Base-by-base conservation (phyloP, 2,888 invertebrate genomes). In the Calameuta pallipes region DNA sequence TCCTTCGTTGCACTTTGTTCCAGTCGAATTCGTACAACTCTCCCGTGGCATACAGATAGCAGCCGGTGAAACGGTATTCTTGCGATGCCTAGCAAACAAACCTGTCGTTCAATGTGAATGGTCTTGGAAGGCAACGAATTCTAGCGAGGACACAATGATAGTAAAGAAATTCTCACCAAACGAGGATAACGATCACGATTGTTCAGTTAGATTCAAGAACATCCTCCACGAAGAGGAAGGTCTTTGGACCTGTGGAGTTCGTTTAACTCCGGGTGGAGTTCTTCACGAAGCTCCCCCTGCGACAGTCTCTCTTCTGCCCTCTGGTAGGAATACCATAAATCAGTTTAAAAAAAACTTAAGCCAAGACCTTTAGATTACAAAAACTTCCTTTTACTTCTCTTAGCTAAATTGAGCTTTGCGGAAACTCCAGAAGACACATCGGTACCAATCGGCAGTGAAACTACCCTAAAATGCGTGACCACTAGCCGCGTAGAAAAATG, bases 231-330 rank as follows among this genome's bases (percentile, higher is more conserved):
- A 90, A 78, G 91, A 91, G 80, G 91, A 91, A 80, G 92, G 92
- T 2, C 83, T 91, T n/a, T 92, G 92, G 92, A 91, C 89, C 15
- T 92, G 91, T 80, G 90, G 90, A 11, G 90, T 91, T 31, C 85
- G 90, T 69, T 84, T 91, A 74, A 87, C 89, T 31, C 84, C 87
- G 0, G 86, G 85, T 31, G 90, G 91, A 36, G 85, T 87, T 34
- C 84, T 91, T 34, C 90, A 90, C 82, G 87, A 88, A 81, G 91
- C 91, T n/a, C 90, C 90, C 11, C 86, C 91, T 1, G 90, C 91
- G 6, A 90, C 87, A 33, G 87, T 91, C 4, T 89, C 89, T 70
- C 87, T 91, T 69, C 79, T 91, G 34, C 90, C 91, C 1, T 88
- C 91, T 41, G 90, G 91, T 91, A 83, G 81, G 81, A 56, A 6